These are phyloP conservation scores for Drosophila asahinai DNA, from an alignment of 1,140 invertebrate genomes.

Conservation along the genomic window DNA sequence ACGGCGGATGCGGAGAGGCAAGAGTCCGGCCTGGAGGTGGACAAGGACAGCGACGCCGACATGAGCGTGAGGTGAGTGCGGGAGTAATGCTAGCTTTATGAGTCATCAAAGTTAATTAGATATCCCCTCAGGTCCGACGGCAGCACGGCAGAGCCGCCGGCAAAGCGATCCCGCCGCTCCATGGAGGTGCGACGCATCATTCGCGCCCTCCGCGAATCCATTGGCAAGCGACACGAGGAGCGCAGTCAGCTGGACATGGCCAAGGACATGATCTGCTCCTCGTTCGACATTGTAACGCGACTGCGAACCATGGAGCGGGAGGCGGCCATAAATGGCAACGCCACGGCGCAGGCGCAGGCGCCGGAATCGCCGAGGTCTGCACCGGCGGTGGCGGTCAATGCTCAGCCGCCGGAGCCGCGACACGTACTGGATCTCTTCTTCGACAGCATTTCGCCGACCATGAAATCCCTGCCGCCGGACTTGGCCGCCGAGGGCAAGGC, in stretches of 20 bases:
- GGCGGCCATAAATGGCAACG: neutral
- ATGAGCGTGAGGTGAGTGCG: conserved; percentile 53
- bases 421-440: conserved; percentile 74
- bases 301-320: conserved; percentile 56
- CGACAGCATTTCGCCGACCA: conserved; percentile 72
- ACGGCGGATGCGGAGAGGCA: conserved; percentile 12
- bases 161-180: conserved; percentile 54
- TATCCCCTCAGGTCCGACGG: conserved; percentile 48
- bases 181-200: conserved; percentile 57
- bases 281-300: conserved; percentile 65
- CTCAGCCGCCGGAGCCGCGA: conserved; percentile 9
- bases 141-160: conserved; percentile 45
- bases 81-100: no score
- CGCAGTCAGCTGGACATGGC: conserved; percentile 63
- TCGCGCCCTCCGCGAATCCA: conserved; percentile 52
- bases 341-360: neutral
- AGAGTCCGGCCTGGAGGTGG: conserved; percentile 19
- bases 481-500: conserved; percentile 74
- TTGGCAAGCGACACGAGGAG: conserved; percentile 49
- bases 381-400: neutral
- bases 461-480: conserved; percentile 69
- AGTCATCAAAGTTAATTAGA: neutral
- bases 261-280: conserved; percentile 72
- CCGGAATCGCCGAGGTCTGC: neutral
- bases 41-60: conserved; percentile 57